Conservation (phyloP, 2,888 invertebrate species). For the Hartigia nigra region DNA sequence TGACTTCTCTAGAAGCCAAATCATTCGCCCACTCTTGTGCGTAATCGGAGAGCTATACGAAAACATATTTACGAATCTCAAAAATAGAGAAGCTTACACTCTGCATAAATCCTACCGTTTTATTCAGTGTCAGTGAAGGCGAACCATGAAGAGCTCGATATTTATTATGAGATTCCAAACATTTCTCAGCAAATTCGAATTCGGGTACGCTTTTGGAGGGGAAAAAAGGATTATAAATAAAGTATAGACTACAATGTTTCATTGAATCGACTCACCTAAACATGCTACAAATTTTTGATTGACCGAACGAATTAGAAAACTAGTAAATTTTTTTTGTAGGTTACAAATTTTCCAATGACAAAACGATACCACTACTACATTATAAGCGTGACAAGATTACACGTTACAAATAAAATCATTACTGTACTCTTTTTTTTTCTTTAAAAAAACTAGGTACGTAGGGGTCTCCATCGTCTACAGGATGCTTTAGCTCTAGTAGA, state of each 20-base stretch:
- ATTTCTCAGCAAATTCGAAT: slow-evolving; percentile 40
- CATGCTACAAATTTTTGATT: neutral
- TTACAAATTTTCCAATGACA: neutral
- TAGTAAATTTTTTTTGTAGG: neutral
- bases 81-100: neutral
- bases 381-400: neutral
- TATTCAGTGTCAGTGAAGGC: slow-evolving; percentile 43
- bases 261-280: neutral
- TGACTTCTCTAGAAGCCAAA: slow-evolving; percentile 38
- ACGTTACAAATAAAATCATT: neutral
- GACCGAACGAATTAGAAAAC: neutral
- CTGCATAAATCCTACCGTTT: slow-evolving; percentile 36
- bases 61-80: neutral
- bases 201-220: neutral
- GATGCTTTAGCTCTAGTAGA: slow-evolving; percentile 87
- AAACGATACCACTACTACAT: neutral
- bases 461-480: slow-evolving; percentile 89
- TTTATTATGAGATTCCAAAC: slow-evolving; percentile 49
- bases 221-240: neutral
- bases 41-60: slow-evolving; percentile 19
- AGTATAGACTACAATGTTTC: neutral
- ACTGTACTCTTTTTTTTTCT: neutral
- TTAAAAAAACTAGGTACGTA: slow-evolving; percentile 70
- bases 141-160: slow-evolving; percentile 47
- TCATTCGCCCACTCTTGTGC: slow-evolving; percentile 54